Base-by-base conservation (phyloP, 2,888 invertebrate species). In the Ischnura elegans region DNA sequence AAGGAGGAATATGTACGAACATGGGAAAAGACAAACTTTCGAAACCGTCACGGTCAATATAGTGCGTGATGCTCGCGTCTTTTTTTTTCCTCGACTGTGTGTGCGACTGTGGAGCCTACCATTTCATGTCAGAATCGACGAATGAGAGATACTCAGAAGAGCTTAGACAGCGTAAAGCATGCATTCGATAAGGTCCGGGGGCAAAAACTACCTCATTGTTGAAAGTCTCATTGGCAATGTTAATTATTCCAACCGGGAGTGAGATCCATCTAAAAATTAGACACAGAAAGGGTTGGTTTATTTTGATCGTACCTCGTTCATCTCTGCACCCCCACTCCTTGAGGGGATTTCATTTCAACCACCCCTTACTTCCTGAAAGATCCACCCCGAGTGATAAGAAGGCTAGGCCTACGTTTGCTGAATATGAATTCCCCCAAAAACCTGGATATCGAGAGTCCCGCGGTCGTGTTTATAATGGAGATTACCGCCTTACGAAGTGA, bases 221-320 rank as follows among this genome's bases (percentile, higher is more conserved):
- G 87, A 87, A 55, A 51, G 55, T 87, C 87, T 87, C 87, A 87
- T 61, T 87, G 55, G 55, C 87, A 61, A 42, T 87, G 87, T 55
- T 55, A 51, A 51, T 87, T 55, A 87, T 87, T 55, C 55, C 55
- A 21, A 29, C 42, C 55, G 45, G 8, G 45, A 46, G 46, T 2
- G 87, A 87, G 55, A n/a, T n/a, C 87, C 51, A 51, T 55, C 87
- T 43, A 5, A 51, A 55, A 87, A 87, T 87, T 87, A 87, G 55
- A 87, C 55, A 25, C 46, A 4, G n/a, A 16, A 25, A 55, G 55
- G 87, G 87, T 21, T 43, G 55, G 87, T 42, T 47, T 61, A 55
- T 55, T 87, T 87, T 36, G 42, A 55, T 55, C 42, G 42, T 13
- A 42, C 13, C 61, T 19, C 61, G n/a, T 21, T 3, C 1, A 51